These are phyloP conservation scores for Cryptosula pallasiana DNA, from an alignment of 2,888 invertebrate genomes.

Conservation along the genomic window DNA sequence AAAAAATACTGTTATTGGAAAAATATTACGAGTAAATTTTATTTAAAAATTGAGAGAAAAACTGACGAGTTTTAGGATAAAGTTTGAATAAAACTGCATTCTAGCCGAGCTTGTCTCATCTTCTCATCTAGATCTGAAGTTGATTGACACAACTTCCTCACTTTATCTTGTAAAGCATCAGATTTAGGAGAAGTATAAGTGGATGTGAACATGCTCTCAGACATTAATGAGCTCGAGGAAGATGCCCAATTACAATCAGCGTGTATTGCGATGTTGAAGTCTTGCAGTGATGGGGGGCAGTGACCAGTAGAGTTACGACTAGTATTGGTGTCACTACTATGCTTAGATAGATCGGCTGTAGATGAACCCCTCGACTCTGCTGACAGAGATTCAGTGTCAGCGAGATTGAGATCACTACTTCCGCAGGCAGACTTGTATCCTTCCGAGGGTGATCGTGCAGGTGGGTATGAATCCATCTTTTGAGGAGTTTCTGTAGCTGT, in stretches of 20 bases:
- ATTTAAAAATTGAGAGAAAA: no score
- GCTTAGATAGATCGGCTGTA: neutral
- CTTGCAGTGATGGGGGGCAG: constrained; percentile 14
- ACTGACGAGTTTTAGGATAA: no score
- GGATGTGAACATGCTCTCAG: constrained; percentile 2
- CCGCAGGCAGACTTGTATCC: constrained; percentile 6
- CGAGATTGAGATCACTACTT: neutral
- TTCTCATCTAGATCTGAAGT: constrained; percentile 5
- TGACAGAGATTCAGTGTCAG: constrained; percentile 9
- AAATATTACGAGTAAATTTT: no score
- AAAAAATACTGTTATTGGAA: no score
- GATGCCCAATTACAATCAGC: neutral
- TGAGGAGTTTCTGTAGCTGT: constrained; percentile 11
- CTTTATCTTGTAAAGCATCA: constrained; percentile 12
- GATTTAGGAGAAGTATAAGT: neutral
- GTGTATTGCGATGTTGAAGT: neutral
- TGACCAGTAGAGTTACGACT: neutral
- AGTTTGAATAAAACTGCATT: constrained; percentile 4
- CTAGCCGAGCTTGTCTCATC: constrained; percentile 20
- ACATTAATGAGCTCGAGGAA: neutral
- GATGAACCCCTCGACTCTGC: neutral
- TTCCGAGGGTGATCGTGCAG: constrained; percentile 1
- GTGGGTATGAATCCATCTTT: neutral
- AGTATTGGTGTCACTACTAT: neutral
- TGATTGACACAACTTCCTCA: neutral